Percentiles rank a stretch among this genome's conserved stretches.
Evolutionary conservation across 2,888 invertebrate genomes (phyloP).

Genomic region (Scaptomyza polygonia): DNA sequence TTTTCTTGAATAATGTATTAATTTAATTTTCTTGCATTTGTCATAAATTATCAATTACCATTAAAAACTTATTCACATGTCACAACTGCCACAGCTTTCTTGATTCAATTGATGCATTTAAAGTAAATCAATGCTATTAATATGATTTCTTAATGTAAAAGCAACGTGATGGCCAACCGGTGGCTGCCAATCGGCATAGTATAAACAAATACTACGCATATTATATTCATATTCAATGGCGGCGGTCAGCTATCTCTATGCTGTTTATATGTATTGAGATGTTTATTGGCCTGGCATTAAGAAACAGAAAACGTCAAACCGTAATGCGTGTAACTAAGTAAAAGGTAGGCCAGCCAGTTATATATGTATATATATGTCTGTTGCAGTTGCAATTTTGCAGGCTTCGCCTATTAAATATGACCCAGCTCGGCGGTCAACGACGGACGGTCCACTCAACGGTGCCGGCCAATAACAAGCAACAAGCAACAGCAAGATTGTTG

Average conservation of each 20-base stretch:
- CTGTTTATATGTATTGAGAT: neutral
- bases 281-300: constrained; percentile 39
- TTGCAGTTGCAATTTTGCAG: constrained; percentile 7
- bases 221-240: constrained; percentile 12
- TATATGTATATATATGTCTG: neutral
- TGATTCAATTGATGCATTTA: constrained; percentile 33
- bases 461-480: constrained; percentile 36
- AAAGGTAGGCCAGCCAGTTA: constrained; percentile 74
- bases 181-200: constrained; percentile 31
- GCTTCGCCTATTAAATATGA: constrained; percentile 67
- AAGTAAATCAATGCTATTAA: constrained; percentile 62
- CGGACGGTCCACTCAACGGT: constrained; percentile 60
- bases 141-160: constrained; percentile 69
- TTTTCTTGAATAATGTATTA: too few species aligned
- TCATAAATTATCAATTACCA: neutral
- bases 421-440: constrained; percentile 77
- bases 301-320: constrained; percentile 45
- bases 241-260: constrained; percentile 14
- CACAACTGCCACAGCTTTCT: neutral
- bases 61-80: neutral
- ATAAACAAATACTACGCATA: constrained; percentile 56
- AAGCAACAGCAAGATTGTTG: constrained; percentile 26
- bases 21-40: too few species aligned
- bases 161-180: constrained; percentile 74
- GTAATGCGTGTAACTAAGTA: constrained; percentile 71